Evolutionary conservation across 2,888 invertebrate species (phyloP).

Genomic region (Scaptomyza parva): DNA sequence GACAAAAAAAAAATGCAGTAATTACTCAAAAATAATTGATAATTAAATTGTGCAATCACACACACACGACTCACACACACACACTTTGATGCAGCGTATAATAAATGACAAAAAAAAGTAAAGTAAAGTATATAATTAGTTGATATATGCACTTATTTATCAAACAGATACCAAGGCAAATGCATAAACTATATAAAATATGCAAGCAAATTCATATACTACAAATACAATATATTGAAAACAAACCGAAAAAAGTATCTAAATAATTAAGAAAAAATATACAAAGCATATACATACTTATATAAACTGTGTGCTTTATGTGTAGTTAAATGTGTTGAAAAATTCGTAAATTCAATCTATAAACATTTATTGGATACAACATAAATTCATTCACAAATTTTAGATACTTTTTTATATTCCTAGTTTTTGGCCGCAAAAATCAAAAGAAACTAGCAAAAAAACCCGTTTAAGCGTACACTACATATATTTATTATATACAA

Average conservation of each 20-base stretch:
- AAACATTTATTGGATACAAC: constrained; percentile 31
- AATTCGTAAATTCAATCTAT: constrained; percentile 30
- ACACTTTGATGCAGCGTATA: constrained; percentile 37
- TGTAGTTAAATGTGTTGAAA: constrained; percentile 62
- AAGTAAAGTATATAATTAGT: constrained; percentile 72
- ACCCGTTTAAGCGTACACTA: constrained; percentile 35
- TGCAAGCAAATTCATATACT: constrained; percentile 50
- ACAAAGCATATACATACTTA: constrained; percentile 51
- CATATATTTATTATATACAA: constrained; percentile 34
- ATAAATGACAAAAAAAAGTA: constrained; percentile 24
- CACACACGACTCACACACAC: constrained; percentile 33
- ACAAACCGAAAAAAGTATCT: constrained; percentile 50
- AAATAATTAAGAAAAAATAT: constrained; percentile 58
- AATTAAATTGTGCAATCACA: constrained; percentile 48
- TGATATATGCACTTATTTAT: constrained; percentile 78
- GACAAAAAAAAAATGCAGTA: constrained; percentile 46
- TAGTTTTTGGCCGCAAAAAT: constrained; percentile 17
- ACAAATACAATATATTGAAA: constrained; percentile 39
- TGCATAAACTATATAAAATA: constrained; percentile 65
- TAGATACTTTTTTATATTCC: constrained; percentile 62
- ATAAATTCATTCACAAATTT: constrained; percentile 25
- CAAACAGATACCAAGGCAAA: constrained; percentile 54
- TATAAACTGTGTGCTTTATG: constrained; percentile 46
- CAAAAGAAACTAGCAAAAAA: constrained; percentile 12
- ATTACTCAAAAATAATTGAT: constrained; percentile 47